Percentiles rank a stretch among this genome's conserved stretches.
These are phyloP conservation scores for Apodemus agrarius DNA, from an alignment of 2,797 vertebrate species.

Conservation along the genomic window DNA sequence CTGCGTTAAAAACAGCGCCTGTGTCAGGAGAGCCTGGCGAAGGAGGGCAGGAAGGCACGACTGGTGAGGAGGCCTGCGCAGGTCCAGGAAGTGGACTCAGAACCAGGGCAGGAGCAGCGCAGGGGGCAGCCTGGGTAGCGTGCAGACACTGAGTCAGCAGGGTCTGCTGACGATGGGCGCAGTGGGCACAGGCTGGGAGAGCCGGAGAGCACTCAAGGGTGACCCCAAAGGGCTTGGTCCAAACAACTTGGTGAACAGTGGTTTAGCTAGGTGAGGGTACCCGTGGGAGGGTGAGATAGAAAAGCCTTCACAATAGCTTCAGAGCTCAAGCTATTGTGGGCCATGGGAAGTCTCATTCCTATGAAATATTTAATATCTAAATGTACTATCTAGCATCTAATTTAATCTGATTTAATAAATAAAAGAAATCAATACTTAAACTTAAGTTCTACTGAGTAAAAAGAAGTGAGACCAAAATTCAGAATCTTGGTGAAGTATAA, in stretches of 20 bases:
- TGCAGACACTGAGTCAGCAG: background rate
- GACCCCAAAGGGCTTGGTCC: background rate
- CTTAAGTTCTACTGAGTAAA: background rate
- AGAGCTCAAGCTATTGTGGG: background rate
- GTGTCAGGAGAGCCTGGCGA: background rate
- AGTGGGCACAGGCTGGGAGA: background rate
- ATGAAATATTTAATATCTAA: background rate
- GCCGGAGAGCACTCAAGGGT: background rate
- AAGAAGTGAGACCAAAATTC: slow-evolving; percentile 6
- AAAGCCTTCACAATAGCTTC: too few species aligned
- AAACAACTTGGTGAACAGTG: background rate
- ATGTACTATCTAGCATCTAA: background rate
- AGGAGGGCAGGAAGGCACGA: background rate
- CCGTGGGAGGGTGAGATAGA: background rate
- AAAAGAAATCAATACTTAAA: background rate
- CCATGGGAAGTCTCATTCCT: background rate
- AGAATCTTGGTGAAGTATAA: background rate
- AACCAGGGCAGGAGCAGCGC: background rate
- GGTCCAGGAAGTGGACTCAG: background rate
- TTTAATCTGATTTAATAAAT: background rate
- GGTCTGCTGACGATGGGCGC: background rate
- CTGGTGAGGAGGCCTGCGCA: background rate
- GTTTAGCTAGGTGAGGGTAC: background rate
- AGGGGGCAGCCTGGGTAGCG: background rate
- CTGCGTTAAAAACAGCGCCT: background rate